Evolutionary conservation across 2,113 vertebrate genomes (phyloP), one percentile per base, ranked within the genome.

Genomic region (Chaetodon trifascialis): DNA sequence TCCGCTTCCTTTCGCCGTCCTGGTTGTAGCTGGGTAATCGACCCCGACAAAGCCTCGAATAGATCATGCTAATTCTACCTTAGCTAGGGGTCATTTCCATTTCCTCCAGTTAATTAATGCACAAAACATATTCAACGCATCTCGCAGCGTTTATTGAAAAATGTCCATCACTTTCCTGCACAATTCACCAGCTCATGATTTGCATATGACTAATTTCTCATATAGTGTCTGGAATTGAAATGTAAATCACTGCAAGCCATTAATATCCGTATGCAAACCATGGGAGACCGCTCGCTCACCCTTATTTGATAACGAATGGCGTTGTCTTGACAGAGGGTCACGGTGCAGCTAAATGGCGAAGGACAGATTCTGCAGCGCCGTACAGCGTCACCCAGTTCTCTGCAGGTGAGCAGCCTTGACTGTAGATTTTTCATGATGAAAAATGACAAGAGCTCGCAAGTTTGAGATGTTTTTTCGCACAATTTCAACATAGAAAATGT

Each of bases 101-200:
- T 88, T 80, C 67, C 79, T 72, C 21, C 64, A 69, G 55, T 83
- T 92, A 91, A 94, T 93, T 89, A 91, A 87, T 79, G 79, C 78
- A 79, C 68, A 65, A 74, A 87, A 88, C 54, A 79, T 72, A 86
- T 86, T 86, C 72, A 83, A 87, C 65, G 73, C 71, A 75, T 85
- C 81, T 85, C 71, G 51, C 70, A 52, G 72, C 70, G 76, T 88
- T 91, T 90, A 92, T 90, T 88, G 62, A 79, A 91, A 92, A 91
- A 85, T 76, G 91, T 80, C 91, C 92, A 81, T 94, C 92, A 92
- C 77, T 80, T 87, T 79, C 25, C 67, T 55, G 46, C 67, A 86
- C 75, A 86, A 82, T 86, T 86, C 75, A 60, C 30, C 67, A 1
- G 40, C 79, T 74, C 52, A 1, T 63, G 44, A 80, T 78, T 88